Conservation (phyloP, 1,140 invertebrate species). For the Samia ricini region DNA sequence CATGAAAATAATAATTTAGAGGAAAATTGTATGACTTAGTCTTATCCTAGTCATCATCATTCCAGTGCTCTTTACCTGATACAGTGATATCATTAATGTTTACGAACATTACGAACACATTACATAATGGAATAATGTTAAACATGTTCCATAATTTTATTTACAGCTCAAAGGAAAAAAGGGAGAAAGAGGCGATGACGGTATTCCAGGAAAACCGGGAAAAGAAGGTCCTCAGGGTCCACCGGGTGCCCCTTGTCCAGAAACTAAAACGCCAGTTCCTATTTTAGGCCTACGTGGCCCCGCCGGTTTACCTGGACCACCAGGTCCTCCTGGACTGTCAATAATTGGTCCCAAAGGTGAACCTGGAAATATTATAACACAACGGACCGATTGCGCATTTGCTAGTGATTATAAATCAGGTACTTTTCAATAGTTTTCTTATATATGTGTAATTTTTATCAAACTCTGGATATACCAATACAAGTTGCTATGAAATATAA, state of each 20-base stretch:
- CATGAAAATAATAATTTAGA: too few relatives aligned
- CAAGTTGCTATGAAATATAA: too few relatives aligned
- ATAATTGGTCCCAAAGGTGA: constrained; percentile 53
- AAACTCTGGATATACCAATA: too few relatives aligned
- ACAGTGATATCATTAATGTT: too few relatives aligned
- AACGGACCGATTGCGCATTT: background rate
- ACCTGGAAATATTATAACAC: constrained; percentile 25
- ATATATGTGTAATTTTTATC: too few relatives aligned
- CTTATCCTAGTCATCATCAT: too few relatives aligned
- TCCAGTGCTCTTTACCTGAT: too few relatives aligned
- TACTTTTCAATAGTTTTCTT: constrained; percentile 19
- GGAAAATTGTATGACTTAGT: too few relatives aligned
- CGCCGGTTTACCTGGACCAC: constrained; percentile 38
- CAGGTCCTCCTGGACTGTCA: constrained; percentile 46
- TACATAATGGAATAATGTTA: background rate
- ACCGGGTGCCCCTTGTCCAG: background rate
- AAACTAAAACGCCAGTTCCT: background rate
- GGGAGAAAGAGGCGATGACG: constrained; percentile 42
- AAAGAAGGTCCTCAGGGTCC: constrained; percentile 34
- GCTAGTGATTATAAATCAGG: background rate
- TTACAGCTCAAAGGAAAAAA: constrained; percentile 51
- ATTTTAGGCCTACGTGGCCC: constrained; percentile 40
- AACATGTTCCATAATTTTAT: background rate
- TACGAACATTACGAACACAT: too few relatives aligned
- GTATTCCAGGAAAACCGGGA: constrained; percentile 36